A percentile compares a stretch with the other conserved stretches of the same genome.
These are phyloP conservation scores for Charaxes varanes DNA, from an alignment of 1,140 invertebrate genomes.

Conservation along the genomic window DNA sequence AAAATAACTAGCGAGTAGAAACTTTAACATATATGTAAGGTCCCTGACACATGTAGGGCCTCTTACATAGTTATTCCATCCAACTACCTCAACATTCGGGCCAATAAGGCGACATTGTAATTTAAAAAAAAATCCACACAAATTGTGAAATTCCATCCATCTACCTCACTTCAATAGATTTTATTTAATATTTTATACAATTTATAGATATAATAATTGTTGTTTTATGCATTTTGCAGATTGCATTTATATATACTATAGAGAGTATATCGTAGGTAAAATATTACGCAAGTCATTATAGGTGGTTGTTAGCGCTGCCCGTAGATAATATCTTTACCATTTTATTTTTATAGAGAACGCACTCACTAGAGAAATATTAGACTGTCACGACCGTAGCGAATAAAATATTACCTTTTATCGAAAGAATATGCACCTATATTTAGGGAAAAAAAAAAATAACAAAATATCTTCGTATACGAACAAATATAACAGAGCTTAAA, in stretches of 20 bases:
- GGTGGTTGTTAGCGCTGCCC: conserved; percentile 60
- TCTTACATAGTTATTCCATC: conserved; percentile 74
- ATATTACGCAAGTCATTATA: conserved; percentile 65
- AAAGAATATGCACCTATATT: conserved; percentile 29
- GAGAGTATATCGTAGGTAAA: conserved; percentile 71
- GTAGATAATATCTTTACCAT: conserved; percentile 51
- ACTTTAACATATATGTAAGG: conserved; percentile 60
- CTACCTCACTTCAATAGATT: conserved; percentile 76
- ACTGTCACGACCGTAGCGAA: conserved; percentile 57
- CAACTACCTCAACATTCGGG: conserved; percentile 74
- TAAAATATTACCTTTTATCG: conserved; percentile 25
- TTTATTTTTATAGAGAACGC: conserved; percentile 56
- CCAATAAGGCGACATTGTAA: conserved; percentile 66
- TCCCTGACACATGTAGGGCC: conserved; percentile 58
- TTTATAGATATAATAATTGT: conserved; percentile 73
- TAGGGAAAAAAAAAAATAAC: conserved; percentile 28
- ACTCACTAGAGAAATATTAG: conserved; percentile 62
- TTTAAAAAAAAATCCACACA: conserved; percentile 67
- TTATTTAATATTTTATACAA: conserved; percentile 75
- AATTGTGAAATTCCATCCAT: conserved; percentile 76
- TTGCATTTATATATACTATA: conserved; percentile 72
- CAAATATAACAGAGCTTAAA: conserved; percentile 70
- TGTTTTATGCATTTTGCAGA: conserved; percentile 73
- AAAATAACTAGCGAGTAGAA: conserved; percentile 61
- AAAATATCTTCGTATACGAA: conserved; percentile 68